phyloP scores from a whole-genome alignment of 2,113 vertebrate genomes.

The Epinephelus cyanopodus region DNA sequence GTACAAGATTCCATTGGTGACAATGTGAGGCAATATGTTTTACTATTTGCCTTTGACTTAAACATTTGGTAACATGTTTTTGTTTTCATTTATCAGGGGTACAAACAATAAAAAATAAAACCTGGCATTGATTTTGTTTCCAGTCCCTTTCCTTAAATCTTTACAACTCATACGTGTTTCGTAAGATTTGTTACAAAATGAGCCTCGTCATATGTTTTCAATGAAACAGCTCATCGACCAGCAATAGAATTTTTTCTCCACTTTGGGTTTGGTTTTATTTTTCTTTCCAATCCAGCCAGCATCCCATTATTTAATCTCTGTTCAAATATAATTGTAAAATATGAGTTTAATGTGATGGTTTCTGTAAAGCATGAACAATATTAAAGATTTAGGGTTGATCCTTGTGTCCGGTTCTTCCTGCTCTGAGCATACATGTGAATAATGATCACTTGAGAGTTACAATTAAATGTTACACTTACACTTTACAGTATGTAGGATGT shows the following conservation, averaged over 20 bases:
- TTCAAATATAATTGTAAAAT: background rate
- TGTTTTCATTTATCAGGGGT: background rate
- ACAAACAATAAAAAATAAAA: background rate
- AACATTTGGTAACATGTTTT: background rate
- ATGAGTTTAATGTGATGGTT: background rate
- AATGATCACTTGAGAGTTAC: background rate
- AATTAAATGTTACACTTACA: no score
- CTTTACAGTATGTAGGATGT: no score
- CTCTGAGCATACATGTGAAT: no score
- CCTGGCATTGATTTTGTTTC: background rate
- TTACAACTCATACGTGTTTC: background rate
- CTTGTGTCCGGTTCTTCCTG: background rate
- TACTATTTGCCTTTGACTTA: background rate
- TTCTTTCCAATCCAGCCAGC: background rate
- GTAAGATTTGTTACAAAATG: background rate
- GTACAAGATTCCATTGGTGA: no score
- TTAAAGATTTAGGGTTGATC: background rate
- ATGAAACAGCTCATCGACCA: background rate
- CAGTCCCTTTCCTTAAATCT: background rate
- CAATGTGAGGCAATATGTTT: background rate
- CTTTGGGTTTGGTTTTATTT: background rate
- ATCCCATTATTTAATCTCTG: background rate
- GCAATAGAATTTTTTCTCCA: no score
- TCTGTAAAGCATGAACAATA: background rate
- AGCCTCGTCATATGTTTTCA: background rate